phyloP scores from a whole-genome alignment of 2,113 vertebrate species.

The Fukomys damarensis region DNA sequence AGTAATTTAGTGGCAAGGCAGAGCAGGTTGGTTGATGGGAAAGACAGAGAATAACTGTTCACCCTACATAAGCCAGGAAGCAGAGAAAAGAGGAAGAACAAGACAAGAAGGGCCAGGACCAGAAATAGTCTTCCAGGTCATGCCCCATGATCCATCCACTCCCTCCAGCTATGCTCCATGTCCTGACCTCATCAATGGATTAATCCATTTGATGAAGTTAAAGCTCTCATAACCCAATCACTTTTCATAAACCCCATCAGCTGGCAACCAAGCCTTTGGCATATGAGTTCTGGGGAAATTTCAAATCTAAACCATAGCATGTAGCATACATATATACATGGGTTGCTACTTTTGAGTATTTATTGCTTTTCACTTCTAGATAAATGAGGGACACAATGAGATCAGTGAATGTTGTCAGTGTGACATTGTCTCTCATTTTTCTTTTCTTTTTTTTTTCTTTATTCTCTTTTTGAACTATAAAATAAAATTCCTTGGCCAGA shows the following conservation, averaged over 20 bases:
- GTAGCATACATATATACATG: background rate
- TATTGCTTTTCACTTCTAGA: background rate
- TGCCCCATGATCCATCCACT: background rate
- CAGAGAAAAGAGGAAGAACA: background rate
- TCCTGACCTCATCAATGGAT: background rate
- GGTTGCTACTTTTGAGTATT: slow-evolving; percentile 13
- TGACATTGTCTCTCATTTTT: background rate
- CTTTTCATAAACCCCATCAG: background rate
- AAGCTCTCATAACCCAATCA: background rate
- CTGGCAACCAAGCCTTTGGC: background rate
- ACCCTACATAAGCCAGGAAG: background rate
- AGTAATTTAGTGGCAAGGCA: background rate
- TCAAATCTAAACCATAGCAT: background rate
- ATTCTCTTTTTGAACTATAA: slow-evolving; percentile 54
- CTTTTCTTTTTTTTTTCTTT: background rate
- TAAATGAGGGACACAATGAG: background rate
- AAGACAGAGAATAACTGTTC: background rate
- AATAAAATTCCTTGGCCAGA: slow-evolving; percentile 69
- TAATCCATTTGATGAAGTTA: background rate
- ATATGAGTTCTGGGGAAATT: background rate
- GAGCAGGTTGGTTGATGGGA: background rate
- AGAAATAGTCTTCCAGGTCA: background rate
- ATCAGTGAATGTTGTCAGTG: slow-evolving; percentile 24
- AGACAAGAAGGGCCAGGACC: background rate
- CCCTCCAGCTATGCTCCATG: background rate